Evolutionary conservation across 2,888 invertebrate genomes (phyloP), one percentile per base, ranked within the genome.

Genomic region (Drosophila percnosoma): DNA sequence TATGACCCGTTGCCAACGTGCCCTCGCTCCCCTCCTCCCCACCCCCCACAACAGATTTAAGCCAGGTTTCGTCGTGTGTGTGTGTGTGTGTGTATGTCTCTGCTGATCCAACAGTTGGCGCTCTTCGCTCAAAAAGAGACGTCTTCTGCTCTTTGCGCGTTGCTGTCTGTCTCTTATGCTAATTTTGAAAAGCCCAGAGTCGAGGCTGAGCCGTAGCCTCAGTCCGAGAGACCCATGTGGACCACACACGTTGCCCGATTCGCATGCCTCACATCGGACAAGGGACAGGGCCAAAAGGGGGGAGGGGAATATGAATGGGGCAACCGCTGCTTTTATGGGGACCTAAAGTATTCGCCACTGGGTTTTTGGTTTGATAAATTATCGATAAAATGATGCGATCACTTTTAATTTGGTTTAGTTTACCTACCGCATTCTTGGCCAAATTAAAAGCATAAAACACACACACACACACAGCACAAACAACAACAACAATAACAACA

Each of bases 301-400:
- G 4, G 4, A 52, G n/a, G 27, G 24, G 45, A 21, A 45, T 45
- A 45, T 45, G 45, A 45, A 45, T 45, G 45, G 24, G 24, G 45
- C 45, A 51, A n/a, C 48, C 57, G 72, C 73, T 62, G 87, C 82
- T 69, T 77, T 82, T 78, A 73, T 80, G 75, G 71, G 42, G 21
- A 21, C 66, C 53, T 49, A 79, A 83, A 75, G 83, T 83, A 90
- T 87, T 87, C 88, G 87, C 87, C 87, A 87, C 87, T 78, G 87
- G 90, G 80, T 89, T 87, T 89, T 88, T 48, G 64, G 70, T 75
- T 87, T 87, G 87, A 87, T 90, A 90, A 88, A 90, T 87, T 87
- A 80, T 90, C 87, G 84, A 90, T 89, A 86, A 88, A 90, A 86
- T 78, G 87, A 84, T 89, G 87, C 89, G 87, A 90, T 90, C 90